These are phyloP conservation scores for Argopecten irradians DNA, from an alignment of 1,140 invertebrate species.

Conservation along the genomic window DNA sequence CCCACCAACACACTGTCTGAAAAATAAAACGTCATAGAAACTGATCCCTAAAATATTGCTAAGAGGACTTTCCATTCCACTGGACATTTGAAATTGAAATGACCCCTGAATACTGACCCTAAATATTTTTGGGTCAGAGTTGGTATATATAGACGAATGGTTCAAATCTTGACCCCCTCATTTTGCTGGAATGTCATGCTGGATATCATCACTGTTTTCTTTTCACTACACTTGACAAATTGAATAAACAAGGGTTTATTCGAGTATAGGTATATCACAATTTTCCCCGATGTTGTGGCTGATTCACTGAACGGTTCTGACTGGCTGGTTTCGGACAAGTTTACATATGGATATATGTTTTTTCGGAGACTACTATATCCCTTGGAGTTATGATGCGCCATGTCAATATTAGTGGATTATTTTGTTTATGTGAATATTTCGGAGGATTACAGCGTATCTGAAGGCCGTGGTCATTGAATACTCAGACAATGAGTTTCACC, in stretches of 20 bases:
- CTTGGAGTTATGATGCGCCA: background rate
- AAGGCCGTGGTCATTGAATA: background rate
- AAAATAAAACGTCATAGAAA: background rate
- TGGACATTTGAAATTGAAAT: background rate
- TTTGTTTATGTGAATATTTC: background rate
- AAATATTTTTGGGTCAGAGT: background rate
- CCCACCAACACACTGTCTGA: too few species aligned
- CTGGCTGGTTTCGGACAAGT: background rate
- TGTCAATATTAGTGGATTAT: background rate
- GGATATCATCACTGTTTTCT: background rate
- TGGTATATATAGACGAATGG: too few species aligned
- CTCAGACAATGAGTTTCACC: background rate
- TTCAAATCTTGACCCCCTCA: background rate
- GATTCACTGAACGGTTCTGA: background rate
- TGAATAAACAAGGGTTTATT: conserved; percentile 1
- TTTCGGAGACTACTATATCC: background rate
- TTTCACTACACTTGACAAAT: background rate
- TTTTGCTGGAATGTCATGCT: background rate
- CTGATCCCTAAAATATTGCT: background rate
- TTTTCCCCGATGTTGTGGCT: background rate
- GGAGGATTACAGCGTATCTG: background rate
- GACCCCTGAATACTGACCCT: background rate
- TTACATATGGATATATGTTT: too few species aligned
- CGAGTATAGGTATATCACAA: background rate
- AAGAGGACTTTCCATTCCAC: background rate